These are phyloP conservation scores for Philopotamus ludificatus DNA, from an alignment of 1,140 invertebrate species.

Conservation along the genomic window DNA sequence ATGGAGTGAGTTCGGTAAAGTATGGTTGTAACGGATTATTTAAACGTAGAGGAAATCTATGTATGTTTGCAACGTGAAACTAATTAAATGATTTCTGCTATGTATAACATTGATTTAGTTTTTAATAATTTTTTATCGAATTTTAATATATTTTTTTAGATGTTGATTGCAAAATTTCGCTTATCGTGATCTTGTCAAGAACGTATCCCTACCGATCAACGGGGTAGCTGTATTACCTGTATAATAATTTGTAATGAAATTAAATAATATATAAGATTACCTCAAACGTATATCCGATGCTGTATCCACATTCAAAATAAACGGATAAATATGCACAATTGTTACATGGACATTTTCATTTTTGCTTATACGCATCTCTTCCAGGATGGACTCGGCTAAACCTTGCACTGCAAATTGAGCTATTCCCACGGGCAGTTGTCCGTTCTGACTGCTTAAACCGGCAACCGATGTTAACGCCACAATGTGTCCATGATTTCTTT, in stretches of 20 bases:
- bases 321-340: constrained; percentile 63
- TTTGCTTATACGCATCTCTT: constrained; percentile 59
- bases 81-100: too few species aligned
- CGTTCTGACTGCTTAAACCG: constrained; percentile 63
- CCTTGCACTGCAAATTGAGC: constrained; percentile 73
- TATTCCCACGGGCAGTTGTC: constrained; percentile 65
- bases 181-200: too few species aligned
- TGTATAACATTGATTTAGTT: too few species aligned
- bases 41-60: too few species aligned
- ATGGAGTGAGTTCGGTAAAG: too few species aligned
- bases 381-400: constrained; percentile 61
- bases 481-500: constrained; percentile 64
- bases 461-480: constrained; percentile 70
- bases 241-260: background rate
- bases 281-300: constrained; percentile 59
- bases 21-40: too few species aligned
- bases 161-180: too few species aligned
- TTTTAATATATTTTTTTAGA: too few species aligned
- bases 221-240: background rate
- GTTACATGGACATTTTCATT: constrained; percentile 58
- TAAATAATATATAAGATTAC: constrained; percentile 45
- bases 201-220: too few species aligned
- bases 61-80: too few species aligned
- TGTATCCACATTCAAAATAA: constrained; percentile 58
- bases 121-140: too few species aligned